These are phyloP conservation scores for Ailurus styani DNA, from an alignment of 2,113 vertebrate species.

Conservation along the genomic window DNA sequence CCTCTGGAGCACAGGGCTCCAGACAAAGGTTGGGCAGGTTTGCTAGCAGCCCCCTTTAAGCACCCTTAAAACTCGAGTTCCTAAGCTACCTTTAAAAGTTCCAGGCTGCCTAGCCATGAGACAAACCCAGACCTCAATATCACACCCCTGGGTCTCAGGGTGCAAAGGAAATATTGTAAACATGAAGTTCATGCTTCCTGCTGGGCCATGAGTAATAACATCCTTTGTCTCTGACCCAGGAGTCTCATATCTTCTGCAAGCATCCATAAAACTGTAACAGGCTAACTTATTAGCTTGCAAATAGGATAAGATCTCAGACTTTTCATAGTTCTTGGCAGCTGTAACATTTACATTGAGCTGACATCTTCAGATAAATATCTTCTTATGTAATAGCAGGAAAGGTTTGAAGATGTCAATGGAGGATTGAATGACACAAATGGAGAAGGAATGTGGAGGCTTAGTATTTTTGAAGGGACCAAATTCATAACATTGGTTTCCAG, in stretches of 20 bases:
- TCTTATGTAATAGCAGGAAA: not conserved
- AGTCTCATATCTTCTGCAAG: not conserved
- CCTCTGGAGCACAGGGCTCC: not conserved
- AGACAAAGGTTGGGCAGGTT: not conserved
- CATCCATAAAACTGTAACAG: not conserved
- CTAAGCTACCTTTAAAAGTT: not conserved
- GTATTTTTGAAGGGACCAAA: not conserved
- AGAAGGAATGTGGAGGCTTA: not conserved
- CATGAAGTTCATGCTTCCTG: not conserved
- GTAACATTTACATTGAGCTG: conserved; percentile 51
- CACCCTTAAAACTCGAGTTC: not conserved
- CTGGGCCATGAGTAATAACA: not conserved
- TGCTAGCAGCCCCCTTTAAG: not conserved
- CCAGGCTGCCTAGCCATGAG: not conserved
- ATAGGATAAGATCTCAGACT: conserved; percentile 4
- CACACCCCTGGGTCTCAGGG: not conserved
- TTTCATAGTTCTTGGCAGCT: conserved; percentile 31
- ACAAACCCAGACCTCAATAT: not conserved
- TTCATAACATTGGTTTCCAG: not conserved
- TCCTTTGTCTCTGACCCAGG: conserved; percentile 12
- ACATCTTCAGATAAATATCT: conserved; percentile 44
- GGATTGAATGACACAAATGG: not conserved
- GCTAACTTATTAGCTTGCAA: conserved; percentile 35
- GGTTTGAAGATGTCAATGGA: conserved; percentile 16
- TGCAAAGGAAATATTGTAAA: not conserved